Conservation (phyloP, 2,113 vertebrate species). For the Myrmophylax atrothorax region DNA sequence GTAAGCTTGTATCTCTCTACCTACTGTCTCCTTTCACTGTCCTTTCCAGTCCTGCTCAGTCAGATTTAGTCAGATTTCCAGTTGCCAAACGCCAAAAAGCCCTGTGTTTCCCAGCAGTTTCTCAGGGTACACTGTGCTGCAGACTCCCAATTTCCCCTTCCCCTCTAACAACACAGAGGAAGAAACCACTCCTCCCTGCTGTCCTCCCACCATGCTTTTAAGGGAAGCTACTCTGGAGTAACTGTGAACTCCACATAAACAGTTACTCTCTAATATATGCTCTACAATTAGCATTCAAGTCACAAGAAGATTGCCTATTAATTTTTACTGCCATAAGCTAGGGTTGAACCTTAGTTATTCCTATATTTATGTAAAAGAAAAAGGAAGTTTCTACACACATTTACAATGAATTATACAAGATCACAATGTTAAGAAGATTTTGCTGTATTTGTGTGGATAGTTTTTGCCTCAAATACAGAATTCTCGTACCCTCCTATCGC, state of each 20-base stretch:
- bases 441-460: neutral
- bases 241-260: neutral
- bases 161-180: neutral
- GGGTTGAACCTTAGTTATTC: neutral
- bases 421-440: neutral
- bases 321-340: neutral
- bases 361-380: neutral
- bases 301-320: neutral
- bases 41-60: neutral
- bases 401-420: neutral
- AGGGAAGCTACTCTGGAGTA: neutral
- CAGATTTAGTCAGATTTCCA: neutral
- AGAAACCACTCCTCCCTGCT: neutral
- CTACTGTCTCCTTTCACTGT: neutral
- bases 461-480: neutral
- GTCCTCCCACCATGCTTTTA: neutral
- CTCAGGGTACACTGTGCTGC: neutral
- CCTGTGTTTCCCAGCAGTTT: neutral
- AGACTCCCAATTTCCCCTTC: fast-evolving
- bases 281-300: neutral
- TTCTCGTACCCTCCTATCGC: neutral
- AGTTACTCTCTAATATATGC: neutral
- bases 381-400: neutral
- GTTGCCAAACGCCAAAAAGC: neutral
- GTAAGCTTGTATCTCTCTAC: neutral